phyloP scores from a whole-genome alignment of 2,888 invertebrate species.

The Troglohyphantes excavatus region DNA sequence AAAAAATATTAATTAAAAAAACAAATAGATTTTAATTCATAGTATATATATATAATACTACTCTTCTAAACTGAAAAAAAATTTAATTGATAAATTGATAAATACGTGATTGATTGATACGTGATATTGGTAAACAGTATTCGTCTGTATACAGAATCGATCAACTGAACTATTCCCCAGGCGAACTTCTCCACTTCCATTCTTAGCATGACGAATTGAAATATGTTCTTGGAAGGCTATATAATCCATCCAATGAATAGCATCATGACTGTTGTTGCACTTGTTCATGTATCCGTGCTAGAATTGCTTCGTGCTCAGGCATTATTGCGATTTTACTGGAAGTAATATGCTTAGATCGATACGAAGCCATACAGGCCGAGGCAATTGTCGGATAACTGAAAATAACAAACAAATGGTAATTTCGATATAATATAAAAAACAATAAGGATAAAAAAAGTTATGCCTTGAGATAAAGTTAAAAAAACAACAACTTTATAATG shows the following conservation, averaged over 20 bases:
- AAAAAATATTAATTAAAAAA: neutral
- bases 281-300: neutral
- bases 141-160: slow-evolving; percentile 8
- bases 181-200: neutral
- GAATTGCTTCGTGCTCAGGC: neutral
- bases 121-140: slow-evolving; percentile 32
- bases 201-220: neutral
- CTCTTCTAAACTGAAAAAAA: no score
- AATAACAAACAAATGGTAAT: slow-evolving; percentile 32
- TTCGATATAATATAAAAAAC: neutral
- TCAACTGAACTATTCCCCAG: neutral
- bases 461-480: neutral
- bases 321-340: neutral
- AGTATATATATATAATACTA: no score
- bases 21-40: no score
- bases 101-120: neutral
- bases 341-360: neutral
- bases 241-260: slow-evolving; percentile 36
- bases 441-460: neutral
- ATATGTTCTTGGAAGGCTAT: neutral
- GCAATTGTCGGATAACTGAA: slow-evolving; percentile 42
- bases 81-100: neutral
- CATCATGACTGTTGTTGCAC: neutral
- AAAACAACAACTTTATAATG: neutral
- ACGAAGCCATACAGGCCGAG: slow-evolving; percentile 10